Evolutionary conservation across 2,797 vertebrate genomes (phyloP).

Genomic region (Iguana delicatissima): DNA sequence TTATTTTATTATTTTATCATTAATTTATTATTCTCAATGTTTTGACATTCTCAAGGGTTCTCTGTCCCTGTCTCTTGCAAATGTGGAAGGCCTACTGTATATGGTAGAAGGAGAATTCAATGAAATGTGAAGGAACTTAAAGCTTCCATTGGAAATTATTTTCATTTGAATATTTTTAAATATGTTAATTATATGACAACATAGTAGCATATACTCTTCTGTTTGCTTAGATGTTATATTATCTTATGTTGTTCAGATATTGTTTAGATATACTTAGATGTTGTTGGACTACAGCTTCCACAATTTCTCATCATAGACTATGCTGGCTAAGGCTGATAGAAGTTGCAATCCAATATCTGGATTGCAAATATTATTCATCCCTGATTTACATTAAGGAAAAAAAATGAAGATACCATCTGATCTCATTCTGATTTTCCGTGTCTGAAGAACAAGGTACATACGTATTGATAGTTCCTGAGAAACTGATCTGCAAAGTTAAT

Average conservation of each 20-base stretch:
- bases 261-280: neutral
- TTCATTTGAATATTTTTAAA: neutral
- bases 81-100: too few relatives aligned
- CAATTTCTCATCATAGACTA: neutral
- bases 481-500: neutral
- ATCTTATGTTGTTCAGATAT: neutral
- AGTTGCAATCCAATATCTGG: neutral
- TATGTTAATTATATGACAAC: neutral
- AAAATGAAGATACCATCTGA: neutral
- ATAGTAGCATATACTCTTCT: neutral
- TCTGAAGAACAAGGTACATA: neutral
- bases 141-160: neutral
- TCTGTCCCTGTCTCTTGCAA: too few relatives aligned
- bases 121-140: too few relatives aligned
- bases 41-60: too few relatives aligned
- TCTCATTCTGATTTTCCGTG: neutral
- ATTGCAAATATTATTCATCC: neutral
- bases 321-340: neutral
- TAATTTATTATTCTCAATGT: too few relatives aligned
- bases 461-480: neutral
- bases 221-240: too few relatives aligned
- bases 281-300: neutral
- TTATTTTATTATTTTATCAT: too few relatives aligned
- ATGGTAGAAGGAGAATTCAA: too few relatives aligned
- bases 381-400: neutral